Evolutionary conservation across 2,888 invertebrate genomes (phyloP), one percentile per base, ranked within the genome.

Genomic region (Caenorhabditis panamensis): DNA sequence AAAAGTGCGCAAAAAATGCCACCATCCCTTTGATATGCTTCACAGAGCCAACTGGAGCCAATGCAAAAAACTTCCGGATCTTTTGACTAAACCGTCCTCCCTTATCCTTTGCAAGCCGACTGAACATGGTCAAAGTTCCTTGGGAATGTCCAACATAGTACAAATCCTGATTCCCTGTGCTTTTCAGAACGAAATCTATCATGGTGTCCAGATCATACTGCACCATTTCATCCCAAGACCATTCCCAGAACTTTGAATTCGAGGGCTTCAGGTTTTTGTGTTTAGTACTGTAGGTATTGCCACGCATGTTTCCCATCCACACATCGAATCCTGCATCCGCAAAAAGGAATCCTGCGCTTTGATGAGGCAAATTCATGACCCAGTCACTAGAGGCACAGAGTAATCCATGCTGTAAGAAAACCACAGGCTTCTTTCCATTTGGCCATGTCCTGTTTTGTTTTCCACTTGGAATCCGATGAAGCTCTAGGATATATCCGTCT

Each of bases 91-190:
- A 75, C 16, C 63, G 64, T 22, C 88, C 84, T 20, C 61, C 56
- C 18, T n/a, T 20, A 31, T 88, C 78, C 24, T 75, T 61, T 1
- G 89, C 79, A 53, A 88, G 77, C 58, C 82, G 71, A 20, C 82
- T 78, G 73, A 89, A 89, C 88, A 89, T 89, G 22, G 87, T 89
- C 54, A 88, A 75, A 1, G 89, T 89, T 36, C 89, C 89, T 69
- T 96, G 96, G 0, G 96, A 96, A 91, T 96, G 96, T 0, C 96
- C 97, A 53, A 96, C 92, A 91, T 96, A 96, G 86, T 94, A 93
- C 0, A 96, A 88, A 58, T 93, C 92, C 0, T 93, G 85, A 24
- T 93, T 92, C 0, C 93, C 93, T 0, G 95, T 94, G 1, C 83
- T 87, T 2, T 92, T 90, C 51, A 94, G 91, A 22, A 94, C 92